phyloP scores from a whole-genome alignment of 2,113 vertebrate genomes.

The Carassius carassius region DNA sequence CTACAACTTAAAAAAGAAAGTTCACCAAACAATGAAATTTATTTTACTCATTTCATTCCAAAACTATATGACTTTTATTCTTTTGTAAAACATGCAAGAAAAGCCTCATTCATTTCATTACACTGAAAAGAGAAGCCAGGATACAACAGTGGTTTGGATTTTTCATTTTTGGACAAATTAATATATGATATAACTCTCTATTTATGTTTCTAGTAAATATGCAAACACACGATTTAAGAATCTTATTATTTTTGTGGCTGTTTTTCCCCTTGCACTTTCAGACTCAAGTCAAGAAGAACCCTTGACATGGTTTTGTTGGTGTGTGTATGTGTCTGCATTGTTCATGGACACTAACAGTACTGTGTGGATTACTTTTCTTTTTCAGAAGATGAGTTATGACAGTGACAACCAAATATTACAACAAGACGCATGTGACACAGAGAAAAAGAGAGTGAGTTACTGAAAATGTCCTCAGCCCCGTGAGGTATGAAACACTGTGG shows the following conservation, averaged over 20 bases:
- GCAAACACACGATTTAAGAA: too few species aligned
- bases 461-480: slow-evolving; percentile 61
- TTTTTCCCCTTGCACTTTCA: background rate
- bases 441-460: slow-evolving; percentile 60
- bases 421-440: slow-evolving; percentile 9
- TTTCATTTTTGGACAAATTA: background rate
- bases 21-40: background rate
- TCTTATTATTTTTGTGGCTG: background rate
- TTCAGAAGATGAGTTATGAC: slow-evolving; percentile 28
- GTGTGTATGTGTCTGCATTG: slow-evolving; percentile 24
- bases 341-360: background rate
- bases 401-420: slow-evolving; percentile 32
- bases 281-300: background rate
- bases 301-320: background rate
- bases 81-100: background rate
- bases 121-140: background rate
- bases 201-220: background rate
- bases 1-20: background rate
- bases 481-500: slow-evolving; percentile 64
- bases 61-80: background rate
- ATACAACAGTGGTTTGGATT: background rate
- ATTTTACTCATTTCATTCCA: background rate
- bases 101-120: background rate
- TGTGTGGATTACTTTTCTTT: background rate
- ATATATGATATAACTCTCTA: background rate